These are phyloP conservation scores for Lytechinus pictus DNA, from an alignment of 35 echinoderm and acorn worm species.

Conservation along the genomic window DNA sequence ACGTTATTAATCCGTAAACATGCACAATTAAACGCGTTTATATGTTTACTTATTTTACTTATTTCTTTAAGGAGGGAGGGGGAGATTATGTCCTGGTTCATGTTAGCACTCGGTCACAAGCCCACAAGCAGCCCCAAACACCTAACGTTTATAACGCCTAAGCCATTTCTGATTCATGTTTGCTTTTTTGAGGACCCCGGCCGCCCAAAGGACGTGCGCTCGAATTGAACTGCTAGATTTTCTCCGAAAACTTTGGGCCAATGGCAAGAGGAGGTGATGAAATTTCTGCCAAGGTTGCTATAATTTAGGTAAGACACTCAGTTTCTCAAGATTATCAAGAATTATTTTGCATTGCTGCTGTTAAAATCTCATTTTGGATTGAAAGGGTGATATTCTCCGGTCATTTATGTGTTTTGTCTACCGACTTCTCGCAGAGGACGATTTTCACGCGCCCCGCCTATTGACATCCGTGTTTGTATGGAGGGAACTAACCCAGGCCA, in stretches of 20 bases:
- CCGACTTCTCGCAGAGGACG: background rate
- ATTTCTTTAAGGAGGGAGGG: no score
- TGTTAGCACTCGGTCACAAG: no score
- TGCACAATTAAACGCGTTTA: no score
- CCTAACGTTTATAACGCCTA: no score
- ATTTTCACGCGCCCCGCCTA: background rate
- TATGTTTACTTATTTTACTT: no score
- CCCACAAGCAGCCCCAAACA: no score
- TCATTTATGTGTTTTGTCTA: background rate
- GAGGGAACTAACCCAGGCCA: no score
- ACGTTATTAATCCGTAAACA: no score
- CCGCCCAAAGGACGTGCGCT: background rate
- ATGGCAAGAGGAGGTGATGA: background rate
- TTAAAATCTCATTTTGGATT: background rate
- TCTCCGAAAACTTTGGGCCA: background rate
- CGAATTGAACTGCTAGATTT: background rate
- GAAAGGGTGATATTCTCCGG: background rate
- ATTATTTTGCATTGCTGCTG: background rate
- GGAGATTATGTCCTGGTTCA: no score
- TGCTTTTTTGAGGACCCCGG: background rate
- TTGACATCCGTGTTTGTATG: background rate
- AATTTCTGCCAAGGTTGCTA: background rate
- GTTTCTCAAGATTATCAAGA: background rate
- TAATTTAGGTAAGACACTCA: background rate
- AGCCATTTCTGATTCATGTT: background rate